Base-by-base conservation (phyloP, 64 coral and sea anemone genomes). In the Catalaphyllia jardinei region DNA sequence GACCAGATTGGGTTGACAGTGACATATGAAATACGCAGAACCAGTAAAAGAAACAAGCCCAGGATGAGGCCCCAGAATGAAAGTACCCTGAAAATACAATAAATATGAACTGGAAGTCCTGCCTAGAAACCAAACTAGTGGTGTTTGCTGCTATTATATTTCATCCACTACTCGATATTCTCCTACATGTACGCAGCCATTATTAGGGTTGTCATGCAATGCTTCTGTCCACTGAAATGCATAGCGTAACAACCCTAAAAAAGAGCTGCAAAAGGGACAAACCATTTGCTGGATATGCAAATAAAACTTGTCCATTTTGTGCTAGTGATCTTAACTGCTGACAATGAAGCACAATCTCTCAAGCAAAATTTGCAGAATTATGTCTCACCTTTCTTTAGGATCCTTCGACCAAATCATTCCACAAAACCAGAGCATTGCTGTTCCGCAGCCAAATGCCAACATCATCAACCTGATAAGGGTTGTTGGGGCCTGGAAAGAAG, bases 391-490 rank as follows among this genome's bases (percentile, higher is more conserved):
- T 87, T 98, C 96, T 50, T 86, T 98, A 18, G 87, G 82, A 86
- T 89, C 89, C 74, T 89, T 92, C 42, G 82, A 89, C 96, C 96
- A 98, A 22, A 94, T 83, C 67, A 94, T 86, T 39, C 96, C 96
- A 85, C 96, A 98, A 57, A 98, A 98, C 96, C 96, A 98, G 17
- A 98, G 72, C 96, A 98, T 98, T 18, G 93, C 96, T 28, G 75
- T 87, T 30, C 96, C 96, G 91, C 96, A 95, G 2, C 96, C 96
- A 90, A 84, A 89, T 22, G 93, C 87, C 1, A 98, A 63, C 65
- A 98, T 88, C 17, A 98, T 67, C 13, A 98, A 54, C 29, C 96
- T 94, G 5, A 65, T 73, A 20, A 98, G 93, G 11, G 96, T 98
- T 62, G 93, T 92, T 59, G 93, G 90, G 9, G 96, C 96, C 75